Evolutionary conservation across 2,888 invertebrate species (phyloP), one percentile per base, ranked within the genome.

Genomic region (Macropis europaea): DNA sequence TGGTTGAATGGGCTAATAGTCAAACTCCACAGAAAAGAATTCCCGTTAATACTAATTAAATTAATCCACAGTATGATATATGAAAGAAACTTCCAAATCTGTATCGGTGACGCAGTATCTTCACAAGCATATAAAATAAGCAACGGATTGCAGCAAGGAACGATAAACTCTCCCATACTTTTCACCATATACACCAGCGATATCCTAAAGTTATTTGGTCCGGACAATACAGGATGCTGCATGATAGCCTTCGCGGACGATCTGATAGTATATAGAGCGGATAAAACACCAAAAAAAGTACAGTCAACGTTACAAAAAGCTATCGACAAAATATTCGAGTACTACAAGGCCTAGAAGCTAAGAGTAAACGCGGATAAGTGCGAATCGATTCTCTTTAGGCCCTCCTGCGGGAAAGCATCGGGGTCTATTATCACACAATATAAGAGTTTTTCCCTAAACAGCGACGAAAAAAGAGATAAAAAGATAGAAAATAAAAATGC

Each of bases 71-170:
- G 24, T 2, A 73, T 79, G 70, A 19, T 53, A 0, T 34, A 9
- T 2, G 26, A 74, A 24, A 64, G 61, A 52, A 17, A 34, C 0
- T 71, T 75, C 7, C 15, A 36, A 6, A 22, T 38, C 9, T 7
- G 13, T n/a, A 43, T 7, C 54, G 63, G 7, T 32, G 24, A 3
- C 7, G 3, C 0, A 28, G 2, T 9, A 2, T 61, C 62, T 0
- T 22, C 9, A 0, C 15, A 15, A 11, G 19, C 0, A 4, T 73
- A 42, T 22, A 7, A 4, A 0, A 57, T 73, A 26, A 0, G 17
- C 2, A 66, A 79, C 19, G 74, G 74, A 0, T n/a, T 79, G 3
- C 69, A 74, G 7, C 76, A 76, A 22, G 74, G 73, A 69, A n/a
- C 72, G 1, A 60, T 76, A 0, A 72, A 47, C 6, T 48, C 71